A percentile compares a stretch with the other conserved stretches of the same genome.
phyloP scores from a whole-genome alignment of 2,888 invertebrate species.

The Lithodes maja region DNA sequence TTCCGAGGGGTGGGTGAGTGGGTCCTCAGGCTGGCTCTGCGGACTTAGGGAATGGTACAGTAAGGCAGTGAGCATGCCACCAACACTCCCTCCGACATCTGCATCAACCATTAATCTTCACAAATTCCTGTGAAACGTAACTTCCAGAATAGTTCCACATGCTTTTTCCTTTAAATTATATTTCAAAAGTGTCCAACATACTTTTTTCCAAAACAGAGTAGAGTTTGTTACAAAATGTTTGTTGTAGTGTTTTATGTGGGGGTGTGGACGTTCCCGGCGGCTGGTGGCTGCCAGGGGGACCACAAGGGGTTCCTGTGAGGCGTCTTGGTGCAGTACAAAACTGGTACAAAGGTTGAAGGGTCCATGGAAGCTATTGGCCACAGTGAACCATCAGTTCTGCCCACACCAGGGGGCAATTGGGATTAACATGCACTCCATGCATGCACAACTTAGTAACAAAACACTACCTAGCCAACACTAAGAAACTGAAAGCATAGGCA shows the following conservation, averaged over 20 bases:
- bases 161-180: neutral
- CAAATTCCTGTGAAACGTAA: conserved; percentile 26
- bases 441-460: conserved; percentile 67
- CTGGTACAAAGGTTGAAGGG: conserved; percentile 58
- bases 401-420: conserved; percentile 50
- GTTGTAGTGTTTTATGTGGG: neutral
- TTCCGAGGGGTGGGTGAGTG: conserved; percentile 29
- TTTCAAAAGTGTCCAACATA: conserved; percentile 23
- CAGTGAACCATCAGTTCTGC: conserved; percentile 47
- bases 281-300: conserved; percentile 3
- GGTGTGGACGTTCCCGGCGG: conserved; percentile 25
- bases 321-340: conserved; percentile 58
- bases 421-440: conserved; percentile 54
- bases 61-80: conserved; percentile 67
- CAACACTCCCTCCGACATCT: conserved; percentile 48
- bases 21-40: conserved; percentile 35
- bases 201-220: conserved; percentile 36
- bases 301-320: neutral
- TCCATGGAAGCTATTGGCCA: conserved; percentile 65
- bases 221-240: conserved; percentile 36
- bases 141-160: conserved; percentile 15
- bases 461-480: conserved; percentile 65
- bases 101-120: conserved; percentile 22
- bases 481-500: conserved; percentile 63
- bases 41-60: conserved; percentile 61